phyloP scores from a whole-genome alignment of 1,140 invertebrate genomes.

The Bombus soroeensis region DNA sequence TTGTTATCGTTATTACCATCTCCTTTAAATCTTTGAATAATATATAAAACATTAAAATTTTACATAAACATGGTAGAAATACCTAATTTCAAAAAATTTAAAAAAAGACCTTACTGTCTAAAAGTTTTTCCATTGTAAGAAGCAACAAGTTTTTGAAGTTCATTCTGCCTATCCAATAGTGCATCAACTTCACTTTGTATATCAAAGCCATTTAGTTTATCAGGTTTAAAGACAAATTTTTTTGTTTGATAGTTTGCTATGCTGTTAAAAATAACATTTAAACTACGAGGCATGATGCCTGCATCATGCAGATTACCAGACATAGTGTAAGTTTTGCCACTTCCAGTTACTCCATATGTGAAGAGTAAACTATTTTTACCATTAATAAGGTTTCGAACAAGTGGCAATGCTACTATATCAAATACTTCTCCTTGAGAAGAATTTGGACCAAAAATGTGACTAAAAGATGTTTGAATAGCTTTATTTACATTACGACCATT shows the following conservation, averaged over 20 bases:
- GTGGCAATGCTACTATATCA: conserved; percentile 90
- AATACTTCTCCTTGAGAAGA: conserved; percentile 93
- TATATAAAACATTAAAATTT: conserved; percentile 3
- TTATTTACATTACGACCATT: conserved; percentile 86
- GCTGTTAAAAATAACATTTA: conserved; percentile 96
- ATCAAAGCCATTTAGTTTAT: conserved; percentile 96
- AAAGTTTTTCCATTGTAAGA: conserved; percentile 73
- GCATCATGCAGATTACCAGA: conserved; percentile 90
- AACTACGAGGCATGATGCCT: conserved; percentile 93
- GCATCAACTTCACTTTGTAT: conserved; percentile 94
- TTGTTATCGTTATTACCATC: conserved; percentile 76
- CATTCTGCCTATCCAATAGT: conserved; percentile 88
- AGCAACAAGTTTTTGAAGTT: conserved; percentile 75
- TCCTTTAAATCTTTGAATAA: conserved; percentile 56
- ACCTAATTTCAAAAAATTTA: neutral
- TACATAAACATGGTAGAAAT: neutral
- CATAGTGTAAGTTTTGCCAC: conserved; percentile 98
- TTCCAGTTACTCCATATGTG: conserved; percentile 97
- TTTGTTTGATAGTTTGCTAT: conserved; percentile 90
- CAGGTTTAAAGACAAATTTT: conserved; percentile 95
- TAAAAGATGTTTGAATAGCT: conserved; percentile 90
- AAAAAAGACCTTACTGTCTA: conserved; percentile 62
- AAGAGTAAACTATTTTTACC: conserved; percentile 96
- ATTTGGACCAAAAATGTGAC: conserved; percentile 92
- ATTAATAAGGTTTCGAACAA: conserved; percentile 90